A percentile compares a stretch with the other conserved stretches of the same genome.
Conservation (phyloP, 2,888 invertebrate genomes). For the Pheosia gnoma region DNA sequence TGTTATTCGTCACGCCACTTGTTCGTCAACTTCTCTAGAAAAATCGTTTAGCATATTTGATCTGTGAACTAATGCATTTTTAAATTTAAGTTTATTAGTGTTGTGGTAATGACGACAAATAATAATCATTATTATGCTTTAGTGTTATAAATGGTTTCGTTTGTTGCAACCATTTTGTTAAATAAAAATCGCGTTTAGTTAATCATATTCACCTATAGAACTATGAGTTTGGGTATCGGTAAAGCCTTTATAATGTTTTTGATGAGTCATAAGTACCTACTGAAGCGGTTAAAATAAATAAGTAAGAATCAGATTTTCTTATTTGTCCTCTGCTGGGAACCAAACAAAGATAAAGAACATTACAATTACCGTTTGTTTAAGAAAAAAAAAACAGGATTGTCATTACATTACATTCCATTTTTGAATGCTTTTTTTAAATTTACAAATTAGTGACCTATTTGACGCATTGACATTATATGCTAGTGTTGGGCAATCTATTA, state of each 20-base stretch:
- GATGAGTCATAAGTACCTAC: too few relatives aligned
- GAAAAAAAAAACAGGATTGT: background rate
- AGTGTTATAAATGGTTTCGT: background rate
- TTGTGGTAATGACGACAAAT: background rate
- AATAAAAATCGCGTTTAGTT: too few relatives aligned
- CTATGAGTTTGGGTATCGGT: too few relatives aligned
- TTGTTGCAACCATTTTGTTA: too few relatives aligned
- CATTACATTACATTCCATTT: background rate
- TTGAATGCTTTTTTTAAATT: conserved; percentile 1
- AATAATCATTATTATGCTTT: background rate
- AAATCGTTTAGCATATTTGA: conserved; percentile 30
- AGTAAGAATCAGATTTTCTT: too few relatives aligned
- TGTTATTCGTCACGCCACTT: conserved; percentile 21
- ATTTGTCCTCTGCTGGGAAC: too few relatives aligned
- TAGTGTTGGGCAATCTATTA: conserved; percentile 28
- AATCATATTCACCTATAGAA: too few relatives aligned
- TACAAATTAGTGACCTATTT: background rate
- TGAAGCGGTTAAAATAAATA: too few relatives aligned
- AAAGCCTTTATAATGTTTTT: too few relatives aligned
- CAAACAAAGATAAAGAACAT: too few relatives aligned
- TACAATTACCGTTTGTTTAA: background rate
- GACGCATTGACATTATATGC: conserved; percentile 5
- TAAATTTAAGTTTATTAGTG: conserved; percentile 3
- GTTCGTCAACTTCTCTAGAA: background rate
- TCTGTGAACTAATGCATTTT: conserved; percentile 28